Conservation (phyloP, 2,888 invertebrate genomes). For the Parnassius orleans region DNA sequence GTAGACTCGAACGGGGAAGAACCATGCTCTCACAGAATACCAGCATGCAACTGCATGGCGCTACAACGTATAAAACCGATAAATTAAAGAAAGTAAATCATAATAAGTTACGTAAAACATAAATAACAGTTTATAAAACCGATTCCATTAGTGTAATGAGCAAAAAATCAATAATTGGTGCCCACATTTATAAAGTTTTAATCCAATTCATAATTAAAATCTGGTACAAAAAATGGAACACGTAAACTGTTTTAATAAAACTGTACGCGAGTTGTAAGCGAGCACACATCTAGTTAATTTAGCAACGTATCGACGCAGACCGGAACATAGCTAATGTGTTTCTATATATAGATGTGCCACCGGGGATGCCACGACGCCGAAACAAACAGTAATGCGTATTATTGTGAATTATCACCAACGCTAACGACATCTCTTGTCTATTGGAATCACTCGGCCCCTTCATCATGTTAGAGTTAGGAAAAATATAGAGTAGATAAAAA, state of each 20-base stretch:
- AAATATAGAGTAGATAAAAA: conserved; percentile 6
- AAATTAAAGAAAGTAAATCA: too few relatives aligned
- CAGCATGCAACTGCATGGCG: too few relatives aligned
- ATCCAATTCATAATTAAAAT: too few relatives aligned
- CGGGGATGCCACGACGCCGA: conserved; percentile 33
- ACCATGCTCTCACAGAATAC: too few relatives aligned
- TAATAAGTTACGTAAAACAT: too few relatives aligned
- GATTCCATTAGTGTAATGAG: too few relatives aligned
- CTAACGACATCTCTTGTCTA: neutral
- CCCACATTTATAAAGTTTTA: too few relatives aligned
- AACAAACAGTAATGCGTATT: conserved; percentile 27
- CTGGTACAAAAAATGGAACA: neutral
- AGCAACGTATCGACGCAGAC: conserved; percentile 31
- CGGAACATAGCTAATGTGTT: conserved; percentile 41
- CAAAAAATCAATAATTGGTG: too few relatives aligned
- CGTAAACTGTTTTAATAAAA: conserved; percentile 17
- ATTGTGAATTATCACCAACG: conserved; percentile 14
- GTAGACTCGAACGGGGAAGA: too few relatives aligned
- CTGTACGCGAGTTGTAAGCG: neutral
- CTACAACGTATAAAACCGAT: too few relatives aligned
- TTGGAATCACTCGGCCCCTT: conserved; percentile 2
- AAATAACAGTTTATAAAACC: too few relatives aligned
- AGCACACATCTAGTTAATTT: conserved; percentile 22
- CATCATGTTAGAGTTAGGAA: neutral
- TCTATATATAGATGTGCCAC: conserved; percentile 41